phyloP scores from a whole-genome alignment of 2,888 invertebrate species.

The Fabriciana adippe region DNA sequence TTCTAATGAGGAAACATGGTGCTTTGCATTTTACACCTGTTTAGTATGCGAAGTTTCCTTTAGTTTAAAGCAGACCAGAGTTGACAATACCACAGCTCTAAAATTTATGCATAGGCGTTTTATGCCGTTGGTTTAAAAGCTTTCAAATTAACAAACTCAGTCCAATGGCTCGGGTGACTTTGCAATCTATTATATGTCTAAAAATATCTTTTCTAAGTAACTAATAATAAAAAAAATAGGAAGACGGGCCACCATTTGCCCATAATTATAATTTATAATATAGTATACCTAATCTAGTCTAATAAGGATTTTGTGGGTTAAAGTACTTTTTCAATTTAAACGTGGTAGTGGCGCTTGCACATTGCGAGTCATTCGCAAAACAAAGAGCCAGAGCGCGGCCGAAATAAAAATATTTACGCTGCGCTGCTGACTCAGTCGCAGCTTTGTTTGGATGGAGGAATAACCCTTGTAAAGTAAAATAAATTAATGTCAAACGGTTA shows the following conservation, averaged over 20 bases:
- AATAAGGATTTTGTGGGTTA: constrained; percentile 62
- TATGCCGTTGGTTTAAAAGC: constrained; percentile 2
- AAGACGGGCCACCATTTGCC: too few species aligned
- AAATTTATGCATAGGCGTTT: constrained; percentile 39
- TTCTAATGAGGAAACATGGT: constrained; percentile 27
- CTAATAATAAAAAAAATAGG: too few species aligned
- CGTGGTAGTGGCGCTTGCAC: constrained; percentile 52
- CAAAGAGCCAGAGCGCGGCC: constrained; percentile 68
- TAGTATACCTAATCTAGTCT: constrained; percentile 16
- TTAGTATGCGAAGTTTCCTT: constrained; percentile 47
- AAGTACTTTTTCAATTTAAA: constrained; percentile 65
- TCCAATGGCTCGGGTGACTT: not conserved
- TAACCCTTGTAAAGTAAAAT: constrained; percentile 68
- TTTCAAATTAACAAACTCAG: constrained; percentile 1
- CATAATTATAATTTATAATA: too few species aligned
- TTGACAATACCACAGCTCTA: constrained; percentile 40
- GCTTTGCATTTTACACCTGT: constrained; percentile 42
- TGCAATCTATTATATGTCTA: too few species aligned
- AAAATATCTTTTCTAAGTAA: too few species aligned
- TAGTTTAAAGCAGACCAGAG: constrained; percentile 37
- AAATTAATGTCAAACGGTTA: constrained; percentile 63
- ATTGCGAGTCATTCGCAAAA: constrained; percentile 73
- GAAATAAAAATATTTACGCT: constrained; percentile 80
- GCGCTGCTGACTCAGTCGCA: constrained; percentile 68
- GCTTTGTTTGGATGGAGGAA: constrained; percentile 72